Conservation (phyloP, 2,113 vertebrate genomes). For the Echinops telfairi region DNA sequence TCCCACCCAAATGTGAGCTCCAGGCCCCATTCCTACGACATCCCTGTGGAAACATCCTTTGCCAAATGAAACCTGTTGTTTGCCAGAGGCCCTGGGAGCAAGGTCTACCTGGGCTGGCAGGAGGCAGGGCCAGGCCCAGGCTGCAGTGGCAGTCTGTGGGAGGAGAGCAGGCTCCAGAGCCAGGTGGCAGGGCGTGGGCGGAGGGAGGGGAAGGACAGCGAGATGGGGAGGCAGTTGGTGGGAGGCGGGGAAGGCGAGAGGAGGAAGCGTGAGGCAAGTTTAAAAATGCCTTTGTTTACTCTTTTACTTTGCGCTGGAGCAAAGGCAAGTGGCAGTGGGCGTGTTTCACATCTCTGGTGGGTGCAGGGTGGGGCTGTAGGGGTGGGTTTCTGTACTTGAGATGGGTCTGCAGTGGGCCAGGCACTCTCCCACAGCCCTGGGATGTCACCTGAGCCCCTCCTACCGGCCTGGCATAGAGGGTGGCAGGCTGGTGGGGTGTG, state of each 20-base stretch:
- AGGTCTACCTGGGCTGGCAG: not conserved
- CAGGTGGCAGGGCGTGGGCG: slow-evolving; percentile 64
- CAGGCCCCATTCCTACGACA: no score
- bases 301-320: slow-evolving; percentile 10
- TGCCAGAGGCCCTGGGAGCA: not conserved
- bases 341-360: rapidly evolving
- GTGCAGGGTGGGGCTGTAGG: not conserved
- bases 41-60: not conserved
- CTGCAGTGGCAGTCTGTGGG: slow-evolving; percentile 53
- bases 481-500: not conserved
- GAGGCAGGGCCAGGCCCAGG: not conserved
- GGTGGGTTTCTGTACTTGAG: not conserved
- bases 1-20: not conserved
- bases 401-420: not conserved
- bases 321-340: not conserved
- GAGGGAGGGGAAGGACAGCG: slow-evolving; percentile 26
- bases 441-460: not conserved
- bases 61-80: not conserved
- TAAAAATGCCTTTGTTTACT: slow-evolving; percentile 57
- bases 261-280: slow-evolving; percentile 31
- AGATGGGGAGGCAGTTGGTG: not conserved
- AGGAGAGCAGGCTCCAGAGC: slow-evolving; percentile 4
- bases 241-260: slow-evolving; percentile 10
- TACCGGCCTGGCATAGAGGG: not conserved
- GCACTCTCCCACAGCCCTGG: not conserved